These are phyloP conservation scores for Synanthedon vespiformis DNA, from an alignment of 2,888 invertebrate genomes.

Conservation along the genomic window DNA sequence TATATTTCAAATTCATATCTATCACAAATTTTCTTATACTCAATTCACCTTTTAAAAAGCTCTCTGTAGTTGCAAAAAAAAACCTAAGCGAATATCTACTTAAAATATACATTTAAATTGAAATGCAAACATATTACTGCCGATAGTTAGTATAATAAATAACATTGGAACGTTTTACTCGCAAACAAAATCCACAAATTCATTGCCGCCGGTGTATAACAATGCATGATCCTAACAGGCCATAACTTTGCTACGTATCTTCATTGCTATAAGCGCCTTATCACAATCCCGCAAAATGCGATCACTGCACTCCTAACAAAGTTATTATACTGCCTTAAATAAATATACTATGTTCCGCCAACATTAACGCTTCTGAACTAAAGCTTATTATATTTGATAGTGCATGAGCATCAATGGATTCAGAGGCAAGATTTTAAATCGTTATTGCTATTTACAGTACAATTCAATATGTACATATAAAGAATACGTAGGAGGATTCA, in stretches of 20 bases:
- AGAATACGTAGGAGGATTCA: neutral
- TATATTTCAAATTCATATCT: no score
- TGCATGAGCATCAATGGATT: neutral
- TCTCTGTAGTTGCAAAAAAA: no score
- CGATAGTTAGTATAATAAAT: neutral
- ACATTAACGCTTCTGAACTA: neutral
- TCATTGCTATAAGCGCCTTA: constrained; percentile 10
- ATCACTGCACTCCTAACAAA: constrained; percentile 3
- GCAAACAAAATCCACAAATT: neutral
- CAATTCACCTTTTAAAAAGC: no score
- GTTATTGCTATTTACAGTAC: neutral
- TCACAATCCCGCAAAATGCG: constrained; percentile 10
- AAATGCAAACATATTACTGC: neutral
- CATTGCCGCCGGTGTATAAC: neutral
- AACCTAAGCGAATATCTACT: no score
- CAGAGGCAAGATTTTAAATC: neutral
- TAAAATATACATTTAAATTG: no score
- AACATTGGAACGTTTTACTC: neutral
- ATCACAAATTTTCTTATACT: no score
- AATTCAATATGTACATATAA: neutral
- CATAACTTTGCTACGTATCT: neutral
- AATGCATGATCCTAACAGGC: neutral
- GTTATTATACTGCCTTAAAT: neutral
- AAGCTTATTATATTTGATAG: neutral
- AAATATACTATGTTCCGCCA: neutral